These are phyloP conservation scores for Cephonodes hylas DNA, from an alignment of 2,888 invertebrate genomes.

Conservation along the genomic window DNA sequence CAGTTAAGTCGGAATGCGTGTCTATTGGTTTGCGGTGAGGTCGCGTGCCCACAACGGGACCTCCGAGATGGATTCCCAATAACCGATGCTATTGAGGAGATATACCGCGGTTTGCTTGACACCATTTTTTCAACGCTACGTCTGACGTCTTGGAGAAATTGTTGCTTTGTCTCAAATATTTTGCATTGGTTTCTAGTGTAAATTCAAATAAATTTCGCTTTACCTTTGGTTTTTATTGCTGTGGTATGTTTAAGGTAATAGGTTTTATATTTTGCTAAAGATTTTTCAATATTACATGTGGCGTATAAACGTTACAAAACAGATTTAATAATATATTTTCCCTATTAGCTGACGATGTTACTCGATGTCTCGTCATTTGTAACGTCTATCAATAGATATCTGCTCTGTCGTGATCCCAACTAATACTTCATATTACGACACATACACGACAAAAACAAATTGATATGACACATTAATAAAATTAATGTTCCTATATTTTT, in stretches of 20 bases:
- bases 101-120: constrained; percentile 17
- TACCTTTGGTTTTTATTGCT: no score
- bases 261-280: no score
- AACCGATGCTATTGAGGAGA: neutral
- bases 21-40: constrained; percentile 48
- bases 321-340: neutral
- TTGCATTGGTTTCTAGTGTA: no score
- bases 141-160: neutral
- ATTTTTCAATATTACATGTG: no score
- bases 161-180: no score
- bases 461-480: no score
- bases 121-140: neutral
- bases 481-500: no score
- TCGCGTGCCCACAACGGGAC: constrained; percentile 68
- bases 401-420: neutral
- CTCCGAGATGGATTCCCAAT: constrained; percentile 37
- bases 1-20: constrained; percentile 56
- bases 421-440: neutral
- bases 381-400: neutral
- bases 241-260: no score
- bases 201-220: no score
- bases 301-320: constrained; percentile 8
- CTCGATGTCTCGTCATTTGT: neutral
- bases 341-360: neutral
- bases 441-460: no score